Evolutionary conservation across 2,113 vertebrate species (phyloP), one percentile per base, ranked within the genome.

Genomic region (Antechinus stuartii): DNA sequence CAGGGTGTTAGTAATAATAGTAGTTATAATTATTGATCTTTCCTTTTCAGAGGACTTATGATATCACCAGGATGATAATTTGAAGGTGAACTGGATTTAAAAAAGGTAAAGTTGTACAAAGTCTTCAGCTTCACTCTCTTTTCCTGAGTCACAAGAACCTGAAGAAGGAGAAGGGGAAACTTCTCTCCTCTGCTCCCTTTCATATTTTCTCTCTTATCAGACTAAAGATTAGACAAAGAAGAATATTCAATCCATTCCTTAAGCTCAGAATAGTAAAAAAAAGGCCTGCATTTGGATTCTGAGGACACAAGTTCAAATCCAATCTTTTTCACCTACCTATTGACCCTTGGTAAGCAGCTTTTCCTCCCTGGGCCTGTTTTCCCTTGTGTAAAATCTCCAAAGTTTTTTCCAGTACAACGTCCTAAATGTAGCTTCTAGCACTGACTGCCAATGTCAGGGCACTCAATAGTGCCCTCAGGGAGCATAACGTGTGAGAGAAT

Each of bases 281-380:
- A 76, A 76, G 35, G 5, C 68, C 35, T 19, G 4, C 11, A 76
- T 76, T 76, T 19, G 14, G 30, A 76, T n/a, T 76, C 16, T n/a
- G 35, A 61, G 57, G 68, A n/a, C 35, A 76, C 19, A 35, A 76
- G 68, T 76, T 76, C 68, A 76, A 76, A 76, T 76, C 35, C 7
- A 76, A 35, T n/a, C 14, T 76, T n/a, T 76, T 76, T n/a, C 35
- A n/a, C 14, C 35, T 19, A 19, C 4, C 35, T 76, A n/a, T 2
- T n/a, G 6, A 76, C 8, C 50, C 8, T n/a, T 12, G 6, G 2
- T 52, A 0, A 8, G 0, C 3, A 27, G 2, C 0, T 0, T 56
- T 49, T 0, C 47, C 26, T n/a, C 12, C 22, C n/a, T 7, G 47
- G 1, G 0, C 42, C 90, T 92, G 0, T 46, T 89, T 68, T 54